Evolutionary conservation across 2,888 invertebrate genomes (phyloP), one percentile per base, ranked within the genome.

Genomic region (Eurytoma adleriae): DNA sequence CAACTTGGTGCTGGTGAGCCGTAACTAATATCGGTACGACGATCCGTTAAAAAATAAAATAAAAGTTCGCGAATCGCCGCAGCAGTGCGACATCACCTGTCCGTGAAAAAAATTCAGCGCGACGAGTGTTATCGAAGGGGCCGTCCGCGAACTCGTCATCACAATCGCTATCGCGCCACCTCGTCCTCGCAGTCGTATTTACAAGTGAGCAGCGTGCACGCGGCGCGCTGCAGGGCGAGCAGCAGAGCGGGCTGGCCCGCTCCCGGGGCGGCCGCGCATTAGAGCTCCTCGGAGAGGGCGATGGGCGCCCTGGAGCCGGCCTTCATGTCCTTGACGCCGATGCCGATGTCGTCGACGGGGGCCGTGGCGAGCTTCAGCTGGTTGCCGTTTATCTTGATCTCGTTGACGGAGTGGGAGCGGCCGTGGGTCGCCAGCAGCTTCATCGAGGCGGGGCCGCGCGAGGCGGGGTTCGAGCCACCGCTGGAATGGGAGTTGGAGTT

Each of bases 321-420:
- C 69, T 90, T 90, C 87, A 90, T 86, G 83, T 90, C 89, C 83
- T 90, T 90, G 54, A 90, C 89, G 48, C 88, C 88, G 77, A 88
- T 86, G 64, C 85, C 85, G 73, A 91, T 88, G 71, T 93, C 93
- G 84, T 93, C 93, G 83, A 93, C 93, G 86, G 94, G 94, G 78
- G 94, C 91, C 0, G 95, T 94, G 61, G 94, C 94, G 86, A 95
- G 92, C 87, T 94, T 95, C 84, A 95, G 87, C 85, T 95, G 95
- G 87, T 95, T 95, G 0, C 95, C 95, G 88, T 95, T 95, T 76
- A 95, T 91, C 90, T 95, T 95, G 80, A 95, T 94, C 88, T 96
- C 96, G 76, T 94, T 94, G 80, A 94, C 94, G 86, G 94, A 95
- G 91, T 94, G 94, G 85, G 95, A 95, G 86, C 95, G 92, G 40